Conservation (phyloP, 1,140 invertebrate genomes). For the Bombus balteatus region DNA sequence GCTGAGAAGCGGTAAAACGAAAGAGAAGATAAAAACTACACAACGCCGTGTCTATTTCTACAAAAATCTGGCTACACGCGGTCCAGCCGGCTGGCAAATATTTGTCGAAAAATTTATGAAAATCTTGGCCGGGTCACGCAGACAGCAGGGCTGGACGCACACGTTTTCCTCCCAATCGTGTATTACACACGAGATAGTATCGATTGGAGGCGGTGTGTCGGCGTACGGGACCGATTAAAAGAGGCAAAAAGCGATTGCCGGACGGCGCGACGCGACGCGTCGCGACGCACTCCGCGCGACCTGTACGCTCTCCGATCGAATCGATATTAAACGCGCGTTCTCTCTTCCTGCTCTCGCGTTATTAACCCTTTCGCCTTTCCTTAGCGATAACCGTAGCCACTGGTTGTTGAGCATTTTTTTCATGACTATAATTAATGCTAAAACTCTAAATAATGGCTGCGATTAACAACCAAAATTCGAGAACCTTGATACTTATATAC, state of each 20-base stretch:
- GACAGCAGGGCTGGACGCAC: not conserved
- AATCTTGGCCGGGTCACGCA: not conserved
- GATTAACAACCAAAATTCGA: not conserved
- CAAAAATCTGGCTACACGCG: not conserved
- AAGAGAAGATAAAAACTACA: not conserved
- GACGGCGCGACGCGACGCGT: constrained; percentile 19
- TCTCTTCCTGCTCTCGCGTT: not conserved
- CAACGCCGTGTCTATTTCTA: not conserved
- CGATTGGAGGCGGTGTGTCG: constrained; percentile 20
- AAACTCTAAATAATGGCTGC: not conserved
- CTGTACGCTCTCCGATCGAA: not conserved
- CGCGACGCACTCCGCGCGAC: not conserved
- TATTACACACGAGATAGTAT: constrained; percentile 15
- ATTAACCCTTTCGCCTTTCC: constrained; percentile 5
- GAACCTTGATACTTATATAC: not conserved
- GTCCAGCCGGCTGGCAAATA: constrained; percentile 1
- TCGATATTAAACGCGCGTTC: constrained; percentile 26
- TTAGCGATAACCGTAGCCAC: not conserved
- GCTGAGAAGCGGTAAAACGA: not conserved
- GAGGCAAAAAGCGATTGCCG: constrained; percentile 34
- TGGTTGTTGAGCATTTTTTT: not conserved
- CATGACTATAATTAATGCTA: not conserved
- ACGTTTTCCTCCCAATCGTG: not conserved
- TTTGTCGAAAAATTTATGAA: constrained; percentile 2
- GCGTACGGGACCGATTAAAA: constrained; percentile 27